Conservation (phyloP, 2,888 invertebrate genomes). For the Microplitis deprimator region DNA sequence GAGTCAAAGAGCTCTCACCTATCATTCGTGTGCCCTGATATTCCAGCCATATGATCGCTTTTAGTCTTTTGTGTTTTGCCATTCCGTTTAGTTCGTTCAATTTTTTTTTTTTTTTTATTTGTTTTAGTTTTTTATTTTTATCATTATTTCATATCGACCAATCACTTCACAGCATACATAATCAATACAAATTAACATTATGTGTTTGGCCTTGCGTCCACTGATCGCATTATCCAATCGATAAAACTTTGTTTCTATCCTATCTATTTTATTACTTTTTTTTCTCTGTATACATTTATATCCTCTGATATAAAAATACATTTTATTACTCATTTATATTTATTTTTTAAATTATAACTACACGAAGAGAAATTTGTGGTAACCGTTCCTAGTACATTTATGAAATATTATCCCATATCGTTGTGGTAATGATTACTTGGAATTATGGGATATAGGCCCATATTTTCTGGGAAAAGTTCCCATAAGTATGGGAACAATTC, state of each 20-base stretch:
- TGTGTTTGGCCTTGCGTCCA: slow-evolving; percentile 6
- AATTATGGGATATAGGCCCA: too few relatives aligned
- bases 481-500: too few relatives aligned
- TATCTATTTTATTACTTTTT: background rate
- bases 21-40: slow-evolving; percentile 7
- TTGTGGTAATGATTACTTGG: too few relatives aligned
- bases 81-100: background rate
- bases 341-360: background rate
- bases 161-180: slow-evolving; percentile 10
- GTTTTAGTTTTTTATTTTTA: background rate
- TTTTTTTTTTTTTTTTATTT: background rate
- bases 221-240: slow-evolving; percentile 1
- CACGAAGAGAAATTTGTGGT: too few relatives aligned
- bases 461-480: too few relatives aligned
- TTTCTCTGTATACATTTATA: background rate
- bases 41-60: slow-evolving; percentile 4
- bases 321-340: background rate
- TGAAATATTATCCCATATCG: too few relatives aligned
- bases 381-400: too few relatives aligned
- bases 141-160: background rate
- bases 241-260: background rate
- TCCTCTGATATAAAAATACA: slow-evolving; percentile 2
- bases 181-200: slow-evolving; percentile 18
- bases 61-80: background rate
- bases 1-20: background rate